These are phyloP conservation scores for Actinostola sp. DNA, from an alignment of 92 coral and sea anemone genomes.

Conservation along the genomic window DNA sequence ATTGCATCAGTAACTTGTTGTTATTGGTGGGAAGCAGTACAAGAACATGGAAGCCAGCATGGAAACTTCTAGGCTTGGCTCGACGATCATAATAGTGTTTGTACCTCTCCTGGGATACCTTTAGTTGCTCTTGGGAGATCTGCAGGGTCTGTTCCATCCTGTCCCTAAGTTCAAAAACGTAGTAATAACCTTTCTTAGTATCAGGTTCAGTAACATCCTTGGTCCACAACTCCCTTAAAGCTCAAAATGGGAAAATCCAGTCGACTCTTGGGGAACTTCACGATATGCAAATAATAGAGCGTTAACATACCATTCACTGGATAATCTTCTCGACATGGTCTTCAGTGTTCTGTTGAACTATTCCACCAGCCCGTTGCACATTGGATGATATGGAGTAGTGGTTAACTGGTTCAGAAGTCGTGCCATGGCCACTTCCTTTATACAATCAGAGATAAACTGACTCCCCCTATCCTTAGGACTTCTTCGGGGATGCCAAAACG, in stretches of 20 bases:
- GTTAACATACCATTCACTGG: constrained; percentile 22
- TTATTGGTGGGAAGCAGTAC: constrained; percentile 46
- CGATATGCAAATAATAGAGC: constrained; percentile 48
- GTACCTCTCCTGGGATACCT: constrained; percentile 36
- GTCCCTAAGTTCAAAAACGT: constrained; percentile 47
- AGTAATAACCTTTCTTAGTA: constrained; percentile 38
- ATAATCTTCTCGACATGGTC: constrained; percentile 31
- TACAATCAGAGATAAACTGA: constrained; percentile 30
- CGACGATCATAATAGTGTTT: constrained; percentile 26
- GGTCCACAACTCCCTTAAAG: constrained; percentile 39
- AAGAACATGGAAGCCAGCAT: constrained; percentile 18
- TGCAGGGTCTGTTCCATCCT: constrained; percentile 29
- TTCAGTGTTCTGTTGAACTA: constrained; percentile 54
- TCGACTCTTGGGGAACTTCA: constrained; percentile 46
- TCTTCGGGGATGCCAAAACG: constrained; percentile 46
- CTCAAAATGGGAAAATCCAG: constrained; percentile 40
- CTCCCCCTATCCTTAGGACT: constrained; percentile 44
- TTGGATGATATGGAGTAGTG: constrained; percentile 64
- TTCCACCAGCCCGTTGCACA: constrained; percentile 55
- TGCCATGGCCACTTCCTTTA: constrained; percentile 52
- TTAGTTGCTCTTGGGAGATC: constrained; percentile 18
- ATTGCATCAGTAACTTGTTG: constrained; percentile 60
- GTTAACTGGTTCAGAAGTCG: constrained; percentile 39
- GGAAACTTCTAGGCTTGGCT: neutral
- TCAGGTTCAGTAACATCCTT: constrained; percentile 16